Evolutionary conservation across 2,797 vertebrate genomes (phyloP).

Genomic region (Emys orbicularis): DNA sequence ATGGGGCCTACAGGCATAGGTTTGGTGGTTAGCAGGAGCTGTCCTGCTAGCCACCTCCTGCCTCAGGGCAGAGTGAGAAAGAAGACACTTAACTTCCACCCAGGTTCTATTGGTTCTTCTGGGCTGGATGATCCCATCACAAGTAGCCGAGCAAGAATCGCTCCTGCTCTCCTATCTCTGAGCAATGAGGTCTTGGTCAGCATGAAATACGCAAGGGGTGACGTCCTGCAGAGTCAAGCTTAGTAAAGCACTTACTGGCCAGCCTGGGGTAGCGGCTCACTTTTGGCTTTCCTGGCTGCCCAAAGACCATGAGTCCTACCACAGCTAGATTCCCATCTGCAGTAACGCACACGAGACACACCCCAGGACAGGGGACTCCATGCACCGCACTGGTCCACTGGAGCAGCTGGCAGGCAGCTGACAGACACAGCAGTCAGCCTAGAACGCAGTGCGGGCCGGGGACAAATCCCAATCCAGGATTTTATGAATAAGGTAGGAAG

Average conservation of each 20-base stretch:
- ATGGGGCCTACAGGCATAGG: no score
- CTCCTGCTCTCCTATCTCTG: not conserved
- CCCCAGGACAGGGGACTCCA: not conserved
- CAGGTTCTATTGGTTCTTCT: not conserved
- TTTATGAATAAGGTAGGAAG: not conserved
- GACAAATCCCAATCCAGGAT: not conserved
- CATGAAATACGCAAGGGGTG: not conserved
- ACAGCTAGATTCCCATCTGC: not conserved
- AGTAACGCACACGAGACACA: not conserved
- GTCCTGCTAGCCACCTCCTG: not conserved
- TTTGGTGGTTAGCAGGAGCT: not conserved
- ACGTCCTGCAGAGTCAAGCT: not conserved
- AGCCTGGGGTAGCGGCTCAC: not conserved
- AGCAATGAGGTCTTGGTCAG: not conserved
- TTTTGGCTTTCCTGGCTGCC: not conserved
- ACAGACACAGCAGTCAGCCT: not conserved
- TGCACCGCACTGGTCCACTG: not conserved
- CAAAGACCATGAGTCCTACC: not conserved
- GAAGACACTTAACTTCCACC: not conserved
- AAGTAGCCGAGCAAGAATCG: not conserved
- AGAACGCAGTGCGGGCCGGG: not conserved
- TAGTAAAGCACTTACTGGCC: not conserved
- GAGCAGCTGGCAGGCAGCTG: not conserved
- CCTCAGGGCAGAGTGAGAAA: not conserved
- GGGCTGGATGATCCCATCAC: not conserved